phyloP scores from a whole-genome alignment of 2,888 invertebrate species.

The Heteropelma amictum region DNA sequence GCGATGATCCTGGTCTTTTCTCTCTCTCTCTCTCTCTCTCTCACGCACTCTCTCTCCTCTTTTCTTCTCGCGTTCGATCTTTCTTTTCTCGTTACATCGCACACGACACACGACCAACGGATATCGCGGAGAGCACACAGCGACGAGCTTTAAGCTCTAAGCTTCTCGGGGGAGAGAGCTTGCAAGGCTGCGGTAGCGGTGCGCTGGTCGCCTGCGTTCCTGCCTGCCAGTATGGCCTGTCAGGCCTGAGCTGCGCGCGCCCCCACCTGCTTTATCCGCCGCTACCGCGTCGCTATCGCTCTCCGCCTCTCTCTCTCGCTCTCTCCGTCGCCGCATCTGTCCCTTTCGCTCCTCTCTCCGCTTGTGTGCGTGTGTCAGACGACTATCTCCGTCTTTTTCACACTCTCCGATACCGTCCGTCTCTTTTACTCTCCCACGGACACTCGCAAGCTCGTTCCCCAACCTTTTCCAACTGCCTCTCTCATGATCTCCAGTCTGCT shows the following conservation, averaged over 20 bases:
- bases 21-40: constrained; percentile 22
- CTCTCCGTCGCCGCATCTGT: constrained; percentile 28
- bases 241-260: constrained; percentile 67
- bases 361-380: too few species aligned
- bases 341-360: constrained; percentile 26
- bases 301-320: constrained; percentile 25
- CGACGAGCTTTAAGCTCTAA: constrained; percentile 67
- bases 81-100: too few species aligned
- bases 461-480: constrained; percentile 54
- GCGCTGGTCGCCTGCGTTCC: constrained; percentile 62
- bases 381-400: constrained; percentile 39
- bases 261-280: constrained; percentile 59
- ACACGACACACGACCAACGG: constrained; percentile 51
- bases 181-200: constrained; percentile 75
- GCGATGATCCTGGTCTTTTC: not conserved
- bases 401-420: constrained; percentile 11
- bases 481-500: constrained; percentile 35
- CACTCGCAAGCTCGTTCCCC: constrained; percentile 42
- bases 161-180: constrained; percentile 74
- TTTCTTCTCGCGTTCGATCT: too few species aligned
- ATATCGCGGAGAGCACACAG: constrained; percentile 77
- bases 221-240: constrained; percentile 60
- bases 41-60: constrained; percentile 16
- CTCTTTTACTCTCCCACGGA: constrained; percentile 37
- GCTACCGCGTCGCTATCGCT: constrained; percentile 47